Percentiles rank a stretch among this genome's conserved stretches.
Conservation (phyloP, 2,888 invertebrate species). For the Euproctis similis region DNA sequence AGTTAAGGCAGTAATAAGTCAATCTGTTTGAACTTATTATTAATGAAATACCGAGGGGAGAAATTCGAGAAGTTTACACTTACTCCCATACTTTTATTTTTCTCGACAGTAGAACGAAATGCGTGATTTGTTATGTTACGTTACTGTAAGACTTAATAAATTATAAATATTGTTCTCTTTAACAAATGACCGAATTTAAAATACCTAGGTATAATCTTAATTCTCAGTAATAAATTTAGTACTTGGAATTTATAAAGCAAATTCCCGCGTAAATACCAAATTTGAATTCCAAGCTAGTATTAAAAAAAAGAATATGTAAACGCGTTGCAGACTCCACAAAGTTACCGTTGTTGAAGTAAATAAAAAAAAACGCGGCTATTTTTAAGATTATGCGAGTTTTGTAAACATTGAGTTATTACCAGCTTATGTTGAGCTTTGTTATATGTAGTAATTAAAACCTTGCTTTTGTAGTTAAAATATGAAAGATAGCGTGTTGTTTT, state of each 20-base stretch:
- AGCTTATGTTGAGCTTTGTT: constrained; percentile 11
- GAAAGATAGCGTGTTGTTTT: not conserved
- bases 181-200: no score
- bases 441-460: constrained; percentile 6
- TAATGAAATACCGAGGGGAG: constrained; percentile 1
- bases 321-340: constrained; percentile 37
- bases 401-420: constrained; percentile 28
- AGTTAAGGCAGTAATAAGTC: constrained; percentile 11
- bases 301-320: no score
- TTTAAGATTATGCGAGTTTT: constrained; percentile 27
- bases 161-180: no score
- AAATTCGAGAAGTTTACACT: constrained; percentile 1
- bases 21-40: constrained; percentile 5
- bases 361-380: constrained; percentile 28
- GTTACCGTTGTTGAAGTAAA: constrained; percentile 36
- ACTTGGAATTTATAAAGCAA: no score
- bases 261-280: no score
- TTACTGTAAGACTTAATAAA: no score
- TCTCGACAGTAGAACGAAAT: no score
- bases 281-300: no score
- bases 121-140: no score
- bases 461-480: constrained; percentile 4
- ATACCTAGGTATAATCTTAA: no score
- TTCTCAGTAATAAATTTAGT: no score
- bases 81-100: no score